These are phyloP conservation scores for Bradypodion pumilum DNA, from an alignment of 2,797 vertebrate genomes.

Conservation along the genomic window DNA sequence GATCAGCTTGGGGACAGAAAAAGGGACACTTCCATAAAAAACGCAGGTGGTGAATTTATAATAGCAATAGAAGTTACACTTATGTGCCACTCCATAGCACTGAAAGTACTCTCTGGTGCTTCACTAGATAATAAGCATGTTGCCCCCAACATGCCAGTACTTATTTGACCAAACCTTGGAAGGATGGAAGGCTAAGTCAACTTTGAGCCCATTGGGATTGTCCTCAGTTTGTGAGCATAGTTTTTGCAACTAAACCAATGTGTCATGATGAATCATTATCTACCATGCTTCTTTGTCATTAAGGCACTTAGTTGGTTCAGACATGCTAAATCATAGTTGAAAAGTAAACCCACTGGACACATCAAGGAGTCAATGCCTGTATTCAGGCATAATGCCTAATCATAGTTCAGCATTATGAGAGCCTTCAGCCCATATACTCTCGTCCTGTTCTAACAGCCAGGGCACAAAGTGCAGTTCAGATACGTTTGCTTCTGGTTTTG, in stretches of 20 bases:
- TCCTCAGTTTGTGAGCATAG: too few species aligned
- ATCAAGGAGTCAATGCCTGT: background rate
- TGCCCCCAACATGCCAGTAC: too few species aligned
- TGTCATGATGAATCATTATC: slow-evolving; percentile 13
- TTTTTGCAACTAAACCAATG: too few species aligned
- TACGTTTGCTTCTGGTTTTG: background rate
- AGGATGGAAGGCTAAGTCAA: too few species aligned
- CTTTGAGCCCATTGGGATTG: too few species aligned
- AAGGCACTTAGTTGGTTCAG: background rate
- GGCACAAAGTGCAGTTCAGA: background rate
- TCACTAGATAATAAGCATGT: too few species aligned
- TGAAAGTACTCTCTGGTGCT: too few species aligned
- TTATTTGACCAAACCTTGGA: too few species aligned
- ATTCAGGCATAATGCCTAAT: background rate
- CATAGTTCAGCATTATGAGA: background rate
- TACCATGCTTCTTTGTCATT: background rate
- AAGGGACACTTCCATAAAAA: slow-evolving; percentile 6
- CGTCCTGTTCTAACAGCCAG: background rate
- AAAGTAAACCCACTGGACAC: background rate
- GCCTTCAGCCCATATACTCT: background rate
- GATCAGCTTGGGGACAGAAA: background rate
- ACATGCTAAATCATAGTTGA: background rate
- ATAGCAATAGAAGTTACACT: too few species aligned
- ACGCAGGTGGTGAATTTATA: slow-evolving; percentile 23
- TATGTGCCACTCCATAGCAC: too few species aligned